Base-by-base conservation (phyloP, 1,140 invertebrate species). In the Drosophila ercepeae region DNA sequence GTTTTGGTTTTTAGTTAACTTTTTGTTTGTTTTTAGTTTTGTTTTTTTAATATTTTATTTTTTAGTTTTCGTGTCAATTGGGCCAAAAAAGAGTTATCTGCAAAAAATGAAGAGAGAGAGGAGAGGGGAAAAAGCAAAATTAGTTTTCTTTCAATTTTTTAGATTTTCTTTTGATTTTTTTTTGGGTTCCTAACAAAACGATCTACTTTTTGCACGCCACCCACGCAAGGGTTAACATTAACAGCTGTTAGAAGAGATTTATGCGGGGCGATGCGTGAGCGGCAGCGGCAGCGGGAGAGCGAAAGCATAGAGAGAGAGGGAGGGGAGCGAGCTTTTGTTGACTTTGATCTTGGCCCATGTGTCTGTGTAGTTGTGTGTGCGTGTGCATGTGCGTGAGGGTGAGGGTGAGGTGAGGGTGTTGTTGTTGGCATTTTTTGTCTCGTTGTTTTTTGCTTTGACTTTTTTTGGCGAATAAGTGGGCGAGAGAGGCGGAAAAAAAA, bases 71-170 rank as follows among this genome's bases (percentile, higher is more conserved):
- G 76, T 76, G 60, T 86, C 76, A 76, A 84, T 83, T 81, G 78
- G 76, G 76, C 76, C 81, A 81, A 86, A 86, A 64, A 78, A 78
- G 79, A 88, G 67, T 83, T 63, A 78, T 32, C 78, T 70, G 69
- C 45, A 55, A 59, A 60, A 36, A 29, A 73, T 21, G 53, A 42
- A 50, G 16, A 39, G 13, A 16, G 25, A n/a, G 16, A 13, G 29
- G 19, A 55, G n/a, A 46, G 69, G 19, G 27, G 44, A 52, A 49
- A 67, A 48, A 23, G 7, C 5, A 27, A 13, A 65, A 67, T 69
- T 69, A 67, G 61, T 67, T 55, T 36, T 61, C 44, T 13, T n/a
- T 2, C 6, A 21, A 29, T 44, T 19, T n/a, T n/a, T n/a, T n/a
- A n/a, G n/a, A n/a, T n/a, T n/a, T n/a, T n/a, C n/a, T n/a, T n/a